Evolutionary conservation across 1,140 invertebrate genomes (phyloP).

Genomic region (Glossosoma conforme): DNA sequence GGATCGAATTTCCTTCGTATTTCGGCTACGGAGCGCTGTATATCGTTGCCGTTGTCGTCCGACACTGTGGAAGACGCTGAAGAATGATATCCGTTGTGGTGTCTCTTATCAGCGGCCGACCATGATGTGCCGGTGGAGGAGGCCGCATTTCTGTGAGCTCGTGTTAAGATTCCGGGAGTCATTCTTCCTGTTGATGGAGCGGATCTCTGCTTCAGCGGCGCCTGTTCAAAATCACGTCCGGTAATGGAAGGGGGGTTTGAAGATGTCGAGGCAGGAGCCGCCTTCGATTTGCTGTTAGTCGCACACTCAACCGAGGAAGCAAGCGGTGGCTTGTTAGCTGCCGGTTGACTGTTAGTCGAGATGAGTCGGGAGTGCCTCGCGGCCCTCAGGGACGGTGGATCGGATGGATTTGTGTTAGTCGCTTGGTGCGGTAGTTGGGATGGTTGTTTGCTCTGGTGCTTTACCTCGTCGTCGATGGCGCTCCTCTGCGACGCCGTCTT

Average conservation of each 20-base stretch:
- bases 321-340: conserved; percentile 21
- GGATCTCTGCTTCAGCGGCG: not conserved
- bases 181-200: conserved; percentile 18
- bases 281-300: conserved; percentile 16
- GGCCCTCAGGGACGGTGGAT: conserved; percentile 10
- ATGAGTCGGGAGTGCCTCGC: conserved; percentile 9
- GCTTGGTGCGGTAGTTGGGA: conserved; percentile 16
- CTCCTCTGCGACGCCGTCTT: conserved; percentile 36
- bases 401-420: conserved; percentile 12
- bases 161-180: conserved; percentile 25
- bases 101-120: conserved; percentile 42
- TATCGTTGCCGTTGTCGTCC: conserved; percentile 53
- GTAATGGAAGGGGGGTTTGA: too few species aligned
- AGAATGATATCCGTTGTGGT: too few species aligned
- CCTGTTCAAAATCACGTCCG: too few species aligned
- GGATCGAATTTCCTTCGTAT: conserved; percentile 51
- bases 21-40: conserved; percentile 49
- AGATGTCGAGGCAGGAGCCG: not conserved
- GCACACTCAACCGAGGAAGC: conserved; percentile 24
- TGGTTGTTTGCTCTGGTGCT: conserved; percentile 12
- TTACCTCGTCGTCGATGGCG: conserved; percentile 38
- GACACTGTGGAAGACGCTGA: conserved; percentile 29
- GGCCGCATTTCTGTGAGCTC: conserved; percentile 32
- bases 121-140: conserved; percentile 36
- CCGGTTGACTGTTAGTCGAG: conserved; percentile 24